Base-by-base conservation (phyloP, 2,113 vertebrate genomes). In the Macroglossus sobrinus region DNA sequence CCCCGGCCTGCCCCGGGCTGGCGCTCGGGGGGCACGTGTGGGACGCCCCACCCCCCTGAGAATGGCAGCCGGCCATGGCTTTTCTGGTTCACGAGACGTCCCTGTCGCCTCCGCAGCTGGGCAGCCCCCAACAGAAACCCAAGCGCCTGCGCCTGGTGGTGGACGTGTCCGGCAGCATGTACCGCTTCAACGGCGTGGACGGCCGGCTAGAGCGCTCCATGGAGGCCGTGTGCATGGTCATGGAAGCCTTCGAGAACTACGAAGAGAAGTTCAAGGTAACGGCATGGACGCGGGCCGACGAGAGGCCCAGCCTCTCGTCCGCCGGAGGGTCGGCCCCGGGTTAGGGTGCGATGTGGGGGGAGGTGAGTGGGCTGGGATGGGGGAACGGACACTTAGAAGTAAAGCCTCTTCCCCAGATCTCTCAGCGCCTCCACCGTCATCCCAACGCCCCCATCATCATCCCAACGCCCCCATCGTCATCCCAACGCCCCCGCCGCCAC, bases 211-310 rank as follows among this genome's bases (percentile, higher is more conserved):
- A 99, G 80, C 99, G 99, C 97, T 99, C 99, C 33, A 99, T 99
- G 99, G 99, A 99, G 98, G 99, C 99, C 0, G 99, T 99, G 93
- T 99, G 99, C 66, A 99, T 99, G 99, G 99, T 99, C 94, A 99
- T 99, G 99, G 99, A 99, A 98, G 99, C 99, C 43, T 99, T 99
- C 59, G 99, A 99, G 98, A 99, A 92, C 97, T 99, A 99, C 0
- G 99, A 99, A 97, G 99, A 99, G 97, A 99, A 99, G 97, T 99
- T 99, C 98, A 99, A 99, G 99, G 99, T 99, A 98, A 99, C 74
- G 76, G 57, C 72, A 63, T 59, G 45, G 68, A 7, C 68, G 38
- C 1, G 64, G 45, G 40, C n/a, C 76, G 40, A 5, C 7, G n/a
- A 84, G 84, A 93, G 69, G 68, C 2, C 1, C n/a, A 24, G n/a